phyloP scores from a whole-genome alignment of 2,888 invertebrate genomes.

The Athalia cordata region DNA sequence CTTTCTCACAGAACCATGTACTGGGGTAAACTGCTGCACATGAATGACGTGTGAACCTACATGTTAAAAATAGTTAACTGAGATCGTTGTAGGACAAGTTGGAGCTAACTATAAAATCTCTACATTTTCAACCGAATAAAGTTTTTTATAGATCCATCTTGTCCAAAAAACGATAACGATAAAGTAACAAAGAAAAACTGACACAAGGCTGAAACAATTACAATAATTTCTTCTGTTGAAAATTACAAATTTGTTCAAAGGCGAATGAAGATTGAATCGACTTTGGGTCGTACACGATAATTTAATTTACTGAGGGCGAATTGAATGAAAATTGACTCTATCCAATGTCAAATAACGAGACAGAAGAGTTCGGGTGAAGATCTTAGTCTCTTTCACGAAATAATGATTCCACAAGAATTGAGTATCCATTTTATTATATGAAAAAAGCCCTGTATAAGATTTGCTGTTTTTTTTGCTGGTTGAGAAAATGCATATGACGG shows the following conservation, averaged over 20 bases:
- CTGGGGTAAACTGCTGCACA: conserved; percentile 9
- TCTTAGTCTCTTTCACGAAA: not conserved
- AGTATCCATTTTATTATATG: not conserved
- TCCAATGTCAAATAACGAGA: conserved; percentile 7
- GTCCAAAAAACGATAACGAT: conserved; percentile 31
- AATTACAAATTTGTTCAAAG: conserved; percentile 18
- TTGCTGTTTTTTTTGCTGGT: conserved; percentile 17
- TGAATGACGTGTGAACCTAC: conserved; percentile 21
- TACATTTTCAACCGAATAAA: conserved; percentile 1
- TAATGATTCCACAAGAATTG: not conserved
- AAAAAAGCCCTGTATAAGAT: conserved; percentile 4
- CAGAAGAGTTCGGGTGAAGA: conserved; percentile 11
- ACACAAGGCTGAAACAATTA: conserved; percentile 26
- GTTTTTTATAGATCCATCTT: conserved; percentile 33
- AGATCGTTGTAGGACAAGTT: conserved; percentile 32
- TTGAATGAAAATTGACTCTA: not conserved
- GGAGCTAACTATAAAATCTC: conserved; percentile 23
- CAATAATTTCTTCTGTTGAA: conserved; percentile 1
- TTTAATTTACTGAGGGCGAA: conserved; percentile 3
- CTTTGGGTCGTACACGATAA: conserved; percentile 23
- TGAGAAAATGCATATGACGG: conserved; percentile 31
- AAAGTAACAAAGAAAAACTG: conserved; percentile 27
- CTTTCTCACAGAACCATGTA: conserved; percentile 4
- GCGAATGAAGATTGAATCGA: conserved; percentile 19
- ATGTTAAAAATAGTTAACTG: conserved; percentile 25